Evolutionary conservation across 2,113 vertebrate species (phyloP).

Genomic region (Clupea harengus): DNA sequence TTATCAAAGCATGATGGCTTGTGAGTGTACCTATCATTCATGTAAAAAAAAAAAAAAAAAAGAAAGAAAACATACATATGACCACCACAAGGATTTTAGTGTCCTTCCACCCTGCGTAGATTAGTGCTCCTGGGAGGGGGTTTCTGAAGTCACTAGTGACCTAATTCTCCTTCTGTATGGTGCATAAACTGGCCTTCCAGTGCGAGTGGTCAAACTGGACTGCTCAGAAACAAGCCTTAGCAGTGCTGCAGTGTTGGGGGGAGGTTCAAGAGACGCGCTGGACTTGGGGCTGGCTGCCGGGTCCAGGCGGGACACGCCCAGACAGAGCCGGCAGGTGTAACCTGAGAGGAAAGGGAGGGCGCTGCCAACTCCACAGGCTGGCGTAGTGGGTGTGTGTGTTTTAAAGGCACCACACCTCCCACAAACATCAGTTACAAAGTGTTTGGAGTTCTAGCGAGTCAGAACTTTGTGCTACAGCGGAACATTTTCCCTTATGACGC

Average conservation of each 20-base stretch:
- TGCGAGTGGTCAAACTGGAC: neutral
- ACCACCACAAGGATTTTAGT: slow-evolving; percentile 52
- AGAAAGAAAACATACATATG: slow-evolving; percentile 40
- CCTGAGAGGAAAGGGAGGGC: slow-evolving; percentile 27
- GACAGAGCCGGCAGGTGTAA: neutral
- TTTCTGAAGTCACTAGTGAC: slow-evolving; percentile 22
- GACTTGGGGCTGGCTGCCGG: neutral
- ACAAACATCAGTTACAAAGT: slow-evolving; percentile 3
- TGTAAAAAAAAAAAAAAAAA: slow-evolving; percentile 12
- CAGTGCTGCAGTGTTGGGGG: slow-evolving; percentile 11
- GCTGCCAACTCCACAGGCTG: neutral
- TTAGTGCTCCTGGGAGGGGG: slow-evolving; percentile 46
- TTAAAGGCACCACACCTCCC: neutral
- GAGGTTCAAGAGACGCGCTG: neutral
- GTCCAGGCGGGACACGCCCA: neutral
- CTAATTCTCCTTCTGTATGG: slow-evolving; percentile 16
- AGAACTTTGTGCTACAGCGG: neutral
- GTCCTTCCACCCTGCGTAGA: slow-evolving; percentile 45
- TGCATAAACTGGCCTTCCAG: neutral
- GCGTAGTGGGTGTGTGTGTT: neutral
- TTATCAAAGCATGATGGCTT: slow-evolving; percentile 84
- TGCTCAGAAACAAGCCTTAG: neutral
- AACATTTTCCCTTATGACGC: neutral
- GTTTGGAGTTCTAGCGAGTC: neutral
- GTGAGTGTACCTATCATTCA: slow-evolving; percentile 64